A percentile compares a stretch with the other conserved stretches of the same genome.
These are phyloP conservation scores for Epinephelus fuscoguttatus DNA, from an alignment of 2,113 vertebrate species.

Conservation along the genomic window DNA sequence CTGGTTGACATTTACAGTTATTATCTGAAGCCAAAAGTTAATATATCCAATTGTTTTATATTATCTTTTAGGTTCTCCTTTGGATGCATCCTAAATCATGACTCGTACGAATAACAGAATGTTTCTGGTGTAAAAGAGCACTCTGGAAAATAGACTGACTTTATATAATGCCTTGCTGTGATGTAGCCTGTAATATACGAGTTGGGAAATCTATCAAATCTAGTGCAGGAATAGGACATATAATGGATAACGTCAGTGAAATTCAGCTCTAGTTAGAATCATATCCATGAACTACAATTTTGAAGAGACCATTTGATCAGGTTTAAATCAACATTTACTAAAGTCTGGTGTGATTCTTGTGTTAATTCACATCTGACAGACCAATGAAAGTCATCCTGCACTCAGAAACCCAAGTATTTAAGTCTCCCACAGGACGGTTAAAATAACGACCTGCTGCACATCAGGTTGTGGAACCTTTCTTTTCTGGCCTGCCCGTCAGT, in stretches of 20 bases:
- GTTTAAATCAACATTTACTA: slow-evolving; percentile 22
- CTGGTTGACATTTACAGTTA: slow-evolving; percentile 55
- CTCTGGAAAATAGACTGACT: slow-evolving; percentile 39
- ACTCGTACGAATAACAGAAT: slow-evolving; percentile 41
- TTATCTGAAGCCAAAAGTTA: slow-evolving; percentile 58
- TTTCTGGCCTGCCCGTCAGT: background rate
- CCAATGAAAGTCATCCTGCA: slow-evolving; percentile 19
- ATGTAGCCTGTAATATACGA: slow-evolving; percentile 29
- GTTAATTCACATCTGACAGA: slow-evolving; percentile 36
- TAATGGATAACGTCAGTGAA: slow-evolving; percentile 12
- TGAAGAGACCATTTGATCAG: slow-evolving; percentile 1
- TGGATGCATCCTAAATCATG: slow-evolving; percentile 62
- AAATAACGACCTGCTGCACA: slow-evolving; percentile 45
- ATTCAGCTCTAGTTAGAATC: slow-evolving; percentile 24
- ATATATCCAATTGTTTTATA: slow-evolving; percentile 75
- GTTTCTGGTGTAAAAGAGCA: slow-evolving; percentile 43
- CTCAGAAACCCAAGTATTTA: slow-evolving; percentile 10
- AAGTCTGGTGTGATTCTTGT: background rate
- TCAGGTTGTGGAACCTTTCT: slow-evolving; percentile 49
- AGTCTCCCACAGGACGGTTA: slow-evolving; percentile 12
- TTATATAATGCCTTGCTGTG: slow-evolving; percentile 25
- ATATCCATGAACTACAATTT: slow-evolving; percentile 19
- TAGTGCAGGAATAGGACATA: background rate
- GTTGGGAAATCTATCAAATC: slow-evolving; percentile 41
- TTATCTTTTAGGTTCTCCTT: slow-evolving; percentile 61